Conservation (phyloP, 2,797 vertebrate species). For the Crocodylus rhombifer region DNA sequence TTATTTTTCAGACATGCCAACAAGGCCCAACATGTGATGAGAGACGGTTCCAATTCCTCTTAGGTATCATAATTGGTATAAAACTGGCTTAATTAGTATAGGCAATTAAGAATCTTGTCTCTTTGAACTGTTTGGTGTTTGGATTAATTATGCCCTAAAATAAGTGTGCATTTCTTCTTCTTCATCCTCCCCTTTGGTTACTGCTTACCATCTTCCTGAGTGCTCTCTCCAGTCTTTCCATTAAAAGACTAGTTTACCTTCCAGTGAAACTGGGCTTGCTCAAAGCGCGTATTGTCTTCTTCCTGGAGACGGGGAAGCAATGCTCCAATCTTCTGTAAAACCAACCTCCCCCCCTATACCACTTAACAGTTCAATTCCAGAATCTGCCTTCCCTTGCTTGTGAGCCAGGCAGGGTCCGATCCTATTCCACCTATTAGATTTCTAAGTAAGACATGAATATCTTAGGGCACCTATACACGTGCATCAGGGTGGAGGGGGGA, state of each 20-base stretch:
- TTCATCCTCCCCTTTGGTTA: constrained; percentile 25
- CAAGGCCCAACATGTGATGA: not conserved
- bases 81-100: not conserved
- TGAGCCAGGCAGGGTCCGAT: no score
- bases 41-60: no score
- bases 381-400: no score
- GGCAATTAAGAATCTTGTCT: not conserved
- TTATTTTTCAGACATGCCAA: constrained; percentile 9
- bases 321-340: constrained; percentile 43
- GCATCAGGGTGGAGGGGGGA: no score
- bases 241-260: constrained; percentile 30
- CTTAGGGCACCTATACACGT: no score
- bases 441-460: no score
- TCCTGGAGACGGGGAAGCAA: no score
- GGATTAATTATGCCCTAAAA: not conserved
- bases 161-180: not conserved
- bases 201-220: constrained; percentile 45
- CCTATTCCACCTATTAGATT: no score
- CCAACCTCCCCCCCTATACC: constrained; percentile 22
- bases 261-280: not conserved
- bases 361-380: not conserved
- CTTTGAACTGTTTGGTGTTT: constrained; percentile 16
- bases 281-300: no score
- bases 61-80: no score
- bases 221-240: constrained; percentile 66